phyloP scores from a whole-genome alignment of 2,797 vertebrate genomes.

The Pelodytes ibericus region DNA sequence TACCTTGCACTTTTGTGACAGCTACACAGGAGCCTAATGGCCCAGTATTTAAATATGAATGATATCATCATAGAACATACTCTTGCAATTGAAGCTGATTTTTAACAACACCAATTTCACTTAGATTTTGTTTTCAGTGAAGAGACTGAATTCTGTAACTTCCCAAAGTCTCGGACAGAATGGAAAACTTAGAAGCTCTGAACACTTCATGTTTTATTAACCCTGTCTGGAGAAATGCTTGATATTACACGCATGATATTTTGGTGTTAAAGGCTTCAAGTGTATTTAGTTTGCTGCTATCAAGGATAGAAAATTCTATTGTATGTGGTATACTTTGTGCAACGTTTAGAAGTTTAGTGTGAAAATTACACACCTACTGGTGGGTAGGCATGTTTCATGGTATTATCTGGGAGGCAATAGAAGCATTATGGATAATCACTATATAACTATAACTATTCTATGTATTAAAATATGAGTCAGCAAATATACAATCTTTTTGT shows the following conservation, averaged over 20 bases:
- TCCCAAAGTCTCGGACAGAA: conserved; percentile 1
- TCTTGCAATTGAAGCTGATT: conserved; percentile 68
- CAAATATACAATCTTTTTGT: too few relatives aligned
- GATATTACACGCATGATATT: not conserved
- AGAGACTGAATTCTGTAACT: not conserved
- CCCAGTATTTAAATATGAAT: conserved; percentile 78
- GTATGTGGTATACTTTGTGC: too few relatives aligned
- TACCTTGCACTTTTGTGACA: conserved; percentile 72
- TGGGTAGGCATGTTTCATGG: too few relatives aligned
- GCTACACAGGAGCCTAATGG: conserved; percentile 69
- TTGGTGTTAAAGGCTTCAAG: not conserved
- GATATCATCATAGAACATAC: conserved; percentile 68
- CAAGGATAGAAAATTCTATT: too few relatives aligned
- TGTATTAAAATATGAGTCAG: too few relatives aligned
- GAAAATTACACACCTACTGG: too few relatives aligned
- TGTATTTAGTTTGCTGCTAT: too few relatives aligned
- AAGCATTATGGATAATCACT: too few relatives aligned
- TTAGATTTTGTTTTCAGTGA: conserved; percentile 58
- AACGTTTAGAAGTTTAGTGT: too few relatives aligned
- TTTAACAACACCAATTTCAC: conserved; percentile 54
- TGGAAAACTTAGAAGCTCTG: not conserved
- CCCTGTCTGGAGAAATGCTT: not conserved
- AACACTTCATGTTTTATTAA: not conserved
- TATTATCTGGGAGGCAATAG: too few relatives aligned
- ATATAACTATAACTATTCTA: too few relatives aligned